Evolutionary conservation across 1,140 invertebrate genomes (phyloP).

Genomic region (Archivesica marissinica): DNA sequence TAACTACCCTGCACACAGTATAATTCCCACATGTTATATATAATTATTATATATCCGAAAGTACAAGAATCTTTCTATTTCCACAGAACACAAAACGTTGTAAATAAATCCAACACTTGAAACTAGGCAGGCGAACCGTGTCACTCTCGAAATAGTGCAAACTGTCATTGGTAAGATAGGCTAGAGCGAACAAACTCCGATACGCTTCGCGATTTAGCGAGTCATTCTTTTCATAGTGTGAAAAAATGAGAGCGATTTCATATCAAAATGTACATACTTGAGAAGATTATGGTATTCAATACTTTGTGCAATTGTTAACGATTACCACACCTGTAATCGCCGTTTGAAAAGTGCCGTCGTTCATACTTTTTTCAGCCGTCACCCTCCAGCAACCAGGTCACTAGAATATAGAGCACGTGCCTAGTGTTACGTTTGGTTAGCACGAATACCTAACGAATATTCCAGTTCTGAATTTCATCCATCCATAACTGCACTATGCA

Average conservation of each 20-base stretch:
- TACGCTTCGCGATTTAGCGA: slow-evolving; percentile 16
- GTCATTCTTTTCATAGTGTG: slow-evolving; percentile 16
- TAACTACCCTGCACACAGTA: not conserved
- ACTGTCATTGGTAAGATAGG: slow-evolving; percentile 40
- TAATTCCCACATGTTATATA: not conserved
- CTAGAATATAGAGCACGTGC: not conserved
- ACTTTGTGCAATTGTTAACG: no score
- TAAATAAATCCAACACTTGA: slow-evolving; percentile 34
- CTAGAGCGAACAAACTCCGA: not conserved
- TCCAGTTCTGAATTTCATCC: no score
- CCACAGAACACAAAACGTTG: slow-evolving; percentile 36
- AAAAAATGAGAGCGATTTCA: slow-evolving; percentile 37
- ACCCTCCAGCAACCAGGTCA: not conserved
- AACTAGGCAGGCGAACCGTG: slow-evolving; percentile 4
- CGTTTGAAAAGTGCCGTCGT: slow-evolving; percentile 1
- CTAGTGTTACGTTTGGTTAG: not conserved
- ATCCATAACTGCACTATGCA: no score
- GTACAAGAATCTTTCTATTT: not conserved
- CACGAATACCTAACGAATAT: no score
- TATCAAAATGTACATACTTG: slow-evolving; percentile 48
- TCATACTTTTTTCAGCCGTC: not conserved
- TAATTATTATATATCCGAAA: slow-evolving; percentile 40
- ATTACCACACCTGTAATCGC: slow-evolving; percentile 17
- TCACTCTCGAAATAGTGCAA: slow-evolving; percentile 41
- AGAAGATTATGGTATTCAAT: slow-evolving; percentile 31